These are phyloP conservation scores for Drosophila rellima DNA, from an alignment of 2,888 invertebrate genomes.

Conservation along the genomic window DNA sequence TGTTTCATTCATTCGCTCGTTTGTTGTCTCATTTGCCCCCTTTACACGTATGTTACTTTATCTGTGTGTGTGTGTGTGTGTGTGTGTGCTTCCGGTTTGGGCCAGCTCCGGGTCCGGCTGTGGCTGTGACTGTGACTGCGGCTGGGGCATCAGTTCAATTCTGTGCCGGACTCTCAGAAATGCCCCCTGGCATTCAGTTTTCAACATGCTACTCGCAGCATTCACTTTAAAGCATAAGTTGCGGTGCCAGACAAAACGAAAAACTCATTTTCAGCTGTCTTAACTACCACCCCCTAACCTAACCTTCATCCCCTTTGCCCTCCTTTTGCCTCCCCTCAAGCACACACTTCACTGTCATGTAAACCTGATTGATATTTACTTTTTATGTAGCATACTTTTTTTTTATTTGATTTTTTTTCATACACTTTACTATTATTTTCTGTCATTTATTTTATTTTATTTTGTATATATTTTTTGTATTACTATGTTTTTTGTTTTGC, in stretches of 20 bases:
- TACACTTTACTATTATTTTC: too few species aligned
- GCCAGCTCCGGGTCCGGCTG: conserved; percentile 32
- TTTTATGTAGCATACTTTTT: conserved; percentile 58
- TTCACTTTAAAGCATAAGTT: conserved; percentile 82
- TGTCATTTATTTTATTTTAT: too few species aligned
- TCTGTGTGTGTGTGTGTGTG: neutral
- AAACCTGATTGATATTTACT: conserved; percentile 71
- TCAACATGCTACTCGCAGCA: conserved; percentile 62
- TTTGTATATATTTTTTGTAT: too few species aligned
- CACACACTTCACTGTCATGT: conserved; percentile 29
- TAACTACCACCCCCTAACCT: too few species aligned
- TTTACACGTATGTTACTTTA: conserved; percentile 18
- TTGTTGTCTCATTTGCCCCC: conserved; percentile 57
- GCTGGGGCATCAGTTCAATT: conserved; percentile 6
- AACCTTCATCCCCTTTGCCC: too few species aligned
- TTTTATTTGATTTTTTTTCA: neutral
- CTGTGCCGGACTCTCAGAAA: conserved; percentile 10
- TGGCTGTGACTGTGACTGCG: conserved; percentile 12
- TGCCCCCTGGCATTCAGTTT: conserved; percentile 39
- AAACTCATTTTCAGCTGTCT: conserved; percentile 59
- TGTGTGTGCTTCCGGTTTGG: conserved; percentile 56
- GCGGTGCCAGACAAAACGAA: conserved; percentile 78
- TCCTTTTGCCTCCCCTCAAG: neutral
- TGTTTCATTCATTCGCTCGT: conserved; percentile 67
- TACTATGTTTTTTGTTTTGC: neutral